A percentile compares a stretch with the other conserved stretches of the same genome.
phyloP scores from a whole-genome alignment of 2,113 vertebrate species.

The Semnornis frantzii region DNA sequence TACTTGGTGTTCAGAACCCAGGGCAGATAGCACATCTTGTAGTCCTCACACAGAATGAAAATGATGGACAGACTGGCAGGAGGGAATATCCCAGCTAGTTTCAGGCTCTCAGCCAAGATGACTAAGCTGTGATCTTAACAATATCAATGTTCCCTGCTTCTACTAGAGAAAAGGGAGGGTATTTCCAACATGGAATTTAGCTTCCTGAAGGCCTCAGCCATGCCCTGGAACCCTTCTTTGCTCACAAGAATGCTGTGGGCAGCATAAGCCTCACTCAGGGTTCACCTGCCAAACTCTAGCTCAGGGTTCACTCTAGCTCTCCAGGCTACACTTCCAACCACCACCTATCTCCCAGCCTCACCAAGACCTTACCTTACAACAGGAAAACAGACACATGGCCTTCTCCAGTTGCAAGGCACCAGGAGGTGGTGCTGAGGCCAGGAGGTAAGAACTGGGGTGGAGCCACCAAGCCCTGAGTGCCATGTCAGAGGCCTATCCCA shows the following conservation, averaged over 20 bases:
- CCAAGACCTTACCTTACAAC: not conserved
- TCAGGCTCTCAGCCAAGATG: not conserved
- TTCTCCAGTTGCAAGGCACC: not conserved
- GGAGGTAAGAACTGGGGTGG: not conserved
- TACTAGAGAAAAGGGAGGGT: not conserved
- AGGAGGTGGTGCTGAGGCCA: rapidly evolving
- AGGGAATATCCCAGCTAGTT: not conserved
- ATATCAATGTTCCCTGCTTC: not conserved
- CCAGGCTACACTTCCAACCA: not conserved
- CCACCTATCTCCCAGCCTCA: not conserved
- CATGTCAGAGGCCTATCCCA: not conserved
- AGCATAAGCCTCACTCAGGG: rapidly evolving
- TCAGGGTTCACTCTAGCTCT: not conserved
- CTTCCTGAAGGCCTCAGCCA: not conserved
- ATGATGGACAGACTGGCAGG: not conserved
- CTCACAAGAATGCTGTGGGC: not conserved
- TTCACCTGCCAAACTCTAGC: not conserved
- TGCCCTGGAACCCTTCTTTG: not conserved
- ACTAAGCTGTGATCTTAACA: not conserved
- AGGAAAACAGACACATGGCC: not conserved
- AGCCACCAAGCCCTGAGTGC: not conserved
- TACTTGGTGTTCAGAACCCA: not conserved
- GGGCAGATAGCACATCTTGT: not conserved
- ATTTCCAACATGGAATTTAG: not conserved
- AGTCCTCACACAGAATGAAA: not conserved